These are phyloP conservation scores for Cygnus buccinator DNA, from an alignment of 2,113 vertebrate species.

Conservation along the genomic window DNA sequence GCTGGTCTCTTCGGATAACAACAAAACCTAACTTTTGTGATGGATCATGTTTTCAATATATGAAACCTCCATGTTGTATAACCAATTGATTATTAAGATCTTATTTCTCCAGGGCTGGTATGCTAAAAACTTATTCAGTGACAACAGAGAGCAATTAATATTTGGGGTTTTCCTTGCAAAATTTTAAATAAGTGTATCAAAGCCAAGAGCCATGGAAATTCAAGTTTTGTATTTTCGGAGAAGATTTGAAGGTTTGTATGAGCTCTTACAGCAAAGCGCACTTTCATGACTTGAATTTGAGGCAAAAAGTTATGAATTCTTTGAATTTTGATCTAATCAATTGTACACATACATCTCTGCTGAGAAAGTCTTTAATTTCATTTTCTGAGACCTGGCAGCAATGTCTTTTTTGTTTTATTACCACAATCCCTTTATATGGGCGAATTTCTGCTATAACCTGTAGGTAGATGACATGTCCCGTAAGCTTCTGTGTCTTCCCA, in stretches of 20 bases:
- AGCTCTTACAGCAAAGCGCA: background rate
- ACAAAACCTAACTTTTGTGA: conserved; percentile 10
- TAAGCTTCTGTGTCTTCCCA: background rate
- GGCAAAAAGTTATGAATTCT: background rate
- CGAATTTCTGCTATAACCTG: background rate
- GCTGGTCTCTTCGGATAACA: conserved; percentile 25
- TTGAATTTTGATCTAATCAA: background rate
- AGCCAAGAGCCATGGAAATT: background rate
- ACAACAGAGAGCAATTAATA: conserved; percentile 31
- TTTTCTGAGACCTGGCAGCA: background rate
- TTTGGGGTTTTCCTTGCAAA: conserved; percentile 3
- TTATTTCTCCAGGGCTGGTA: background rate
- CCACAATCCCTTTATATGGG: background rate
- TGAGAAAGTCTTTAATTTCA: background rate
- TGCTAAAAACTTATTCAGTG: conserved; percentile 10
- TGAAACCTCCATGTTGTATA: background rate
- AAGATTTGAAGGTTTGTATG: background rate
- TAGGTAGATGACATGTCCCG: background rate
- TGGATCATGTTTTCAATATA: conserved; percentile 44
- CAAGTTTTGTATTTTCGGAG: background rate
- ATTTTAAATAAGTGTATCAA: background rate
- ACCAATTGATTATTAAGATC: background rate
- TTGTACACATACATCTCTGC: background rate
- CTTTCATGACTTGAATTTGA: background rate
- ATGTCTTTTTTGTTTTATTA: background rate